Base-by-base conservation (phyloP, 1,140 invertebrate genomes). In the Euura saliciscinereae region DNA sequence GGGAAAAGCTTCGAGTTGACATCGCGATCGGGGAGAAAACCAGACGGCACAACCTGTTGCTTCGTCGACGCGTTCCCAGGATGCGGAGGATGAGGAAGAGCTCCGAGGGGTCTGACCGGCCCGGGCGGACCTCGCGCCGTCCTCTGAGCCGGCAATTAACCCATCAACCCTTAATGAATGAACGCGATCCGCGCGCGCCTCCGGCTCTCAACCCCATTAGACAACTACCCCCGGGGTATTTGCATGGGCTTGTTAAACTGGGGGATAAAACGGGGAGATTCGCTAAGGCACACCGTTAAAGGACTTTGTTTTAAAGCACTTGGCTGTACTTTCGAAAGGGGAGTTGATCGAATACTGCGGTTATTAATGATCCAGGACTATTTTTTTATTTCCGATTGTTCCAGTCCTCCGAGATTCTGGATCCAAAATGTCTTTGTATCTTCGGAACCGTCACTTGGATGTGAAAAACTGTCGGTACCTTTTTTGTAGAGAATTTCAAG, bases 131-230 rank as follows among this genome's bases (percentile, higher is more conserved):
- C 28, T n/a, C 8, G 51, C 51, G 51, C 51, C 13, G 13, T 59
- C 8, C 51, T 59, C 8, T 59, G 51, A 59, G 51, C 51, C 51
- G 51, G 51, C 51, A 59, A 59, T 59, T 59, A 59, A 59, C 51
- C 51, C 51, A 59, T 59, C 51, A 59, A 59, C 51, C 51, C 51
- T 59, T 59, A 59, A 59, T 59, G 51, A 59, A 59, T 59, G 51
- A 59, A 59, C 51, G 28, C 28, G 28, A 28, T 1, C 28, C 8
- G 51, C 51, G 8, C 51, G 13, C 51, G 10, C 51, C 51, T 11
- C 51, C 51, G 51, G 13, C 13, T 59, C 51, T 59, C 51, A 59
- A 59, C 51, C 51, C 51, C 51, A 59, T 59, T 59, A 59, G 51
- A 8, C 13, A 59, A 59, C 51, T 59, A 59, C 51, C 51, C 51